phyloP scores from a whole-genome alignment of 2,113 vertebrate genomes.

The Chiloscyllium plagiosum region DNA sequence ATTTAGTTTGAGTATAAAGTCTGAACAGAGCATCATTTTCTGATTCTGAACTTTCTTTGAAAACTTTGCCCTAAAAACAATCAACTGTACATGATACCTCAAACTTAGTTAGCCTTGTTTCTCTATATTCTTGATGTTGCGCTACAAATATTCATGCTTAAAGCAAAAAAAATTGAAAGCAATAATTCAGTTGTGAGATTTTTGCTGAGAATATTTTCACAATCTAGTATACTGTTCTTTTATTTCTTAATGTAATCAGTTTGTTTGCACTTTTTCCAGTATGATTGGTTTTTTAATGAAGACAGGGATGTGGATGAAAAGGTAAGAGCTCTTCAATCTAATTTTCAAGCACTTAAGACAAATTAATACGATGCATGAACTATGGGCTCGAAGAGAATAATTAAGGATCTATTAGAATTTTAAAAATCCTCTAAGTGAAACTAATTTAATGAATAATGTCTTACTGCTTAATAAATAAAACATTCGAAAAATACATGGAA shows the following conservation, averaged over 20 bases:
- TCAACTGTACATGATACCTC: not conserved
- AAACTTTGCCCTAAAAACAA: not conserved
- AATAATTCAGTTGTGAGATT: not conserved
- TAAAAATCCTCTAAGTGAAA: not conserved
- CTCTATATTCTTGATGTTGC: not conserved
- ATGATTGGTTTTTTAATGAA: constrained; percentile 87
- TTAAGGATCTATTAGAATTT: not conserved
- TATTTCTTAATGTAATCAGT: not conserved
- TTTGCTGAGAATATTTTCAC: not conserved
- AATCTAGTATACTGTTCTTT: not conserved
- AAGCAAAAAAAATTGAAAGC: not conserved
- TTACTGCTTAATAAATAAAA: not conserved
- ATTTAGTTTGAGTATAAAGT: not conserved
- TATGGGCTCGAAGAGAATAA: not conserved
- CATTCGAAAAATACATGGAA: not conserved
- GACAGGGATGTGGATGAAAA: constrained; percentile 85
- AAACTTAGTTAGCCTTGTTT: not conserved
- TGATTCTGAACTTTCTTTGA: not conserved
- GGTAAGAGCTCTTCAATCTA: constrained; percentile 56
- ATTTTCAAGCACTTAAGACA: not conserved
- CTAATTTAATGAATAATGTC: not conserved
- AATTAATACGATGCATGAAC: not conserved
- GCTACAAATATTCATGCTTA: not conserved
- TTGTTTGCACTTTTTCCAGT: constrained; percentile 44
- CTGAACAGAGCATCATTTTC: not conserved